Evolutionary conservation across 1,140 invertebrate species (phyloP).

Genomic region (Globodera rostochiensis): DNA sequence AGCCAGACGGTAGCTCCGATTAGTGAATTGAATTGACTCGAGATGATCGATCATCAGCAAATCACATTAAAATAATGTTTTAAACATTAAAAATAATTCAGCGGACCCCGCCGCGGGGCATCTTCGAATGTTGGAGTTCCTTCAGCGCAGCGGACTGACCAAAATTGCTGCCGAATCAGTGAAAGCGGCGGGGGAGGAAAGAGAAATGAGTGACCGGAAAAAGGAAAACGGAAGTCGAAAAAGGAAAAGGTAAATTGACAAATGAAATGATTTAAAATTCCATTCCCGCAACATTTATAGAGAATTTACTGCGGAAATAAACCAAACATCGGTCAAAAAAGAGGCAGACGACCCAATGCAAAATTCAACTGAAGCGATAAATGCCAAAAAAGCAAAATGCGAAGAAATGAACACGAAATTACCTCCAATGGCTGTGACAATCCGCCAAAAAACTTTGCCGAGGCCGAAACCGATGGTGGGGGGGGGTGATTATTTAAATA

Average conservation of each 20-base stretch:
- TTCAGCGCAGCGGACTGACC: conserved; percentile 30
- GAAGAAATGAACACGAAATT: background rate
- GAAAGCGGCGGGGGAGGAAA: background rate
- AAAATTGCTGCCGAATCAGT: background rate
- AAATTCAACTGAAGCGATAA: background rate
- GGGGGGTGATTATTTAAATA: too few relatives aligned
- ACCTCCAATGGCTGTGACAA: background rate
- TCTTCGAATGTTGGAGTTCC: conserved; percentile 37
- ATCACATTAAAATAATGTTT: background rate
- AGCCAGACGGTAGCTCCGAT: conserved; percentile 44
- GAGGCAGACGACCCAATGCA: background rate
- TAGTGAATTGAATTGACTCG: too few relatives aligned
- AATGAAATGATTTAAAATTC: background rate
- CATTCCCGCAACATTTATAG: background rate
- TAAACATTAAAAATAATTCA: conserved; percentile 21
- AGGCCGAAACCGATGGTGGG: conserved; percentile 8
- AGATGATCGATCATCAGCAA: too few relatives aligned
- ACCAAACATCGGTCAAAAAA: background rate
- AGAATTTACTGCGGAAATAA: background rate
- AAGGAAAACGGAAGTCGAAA: background rate
- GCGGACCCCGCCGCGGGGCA: conserved; percentile 19
- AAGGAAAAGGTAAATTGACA: background rate
- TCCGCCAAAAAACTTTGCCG: background rate
- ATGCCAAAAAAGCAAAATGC: conserved; percentile 6
- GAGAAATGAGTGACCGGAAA: background rate